Evolutionary conservation across 2,113 vertebrate species (phyloP).

Genomic region (Crotalus horridus): DNA sequence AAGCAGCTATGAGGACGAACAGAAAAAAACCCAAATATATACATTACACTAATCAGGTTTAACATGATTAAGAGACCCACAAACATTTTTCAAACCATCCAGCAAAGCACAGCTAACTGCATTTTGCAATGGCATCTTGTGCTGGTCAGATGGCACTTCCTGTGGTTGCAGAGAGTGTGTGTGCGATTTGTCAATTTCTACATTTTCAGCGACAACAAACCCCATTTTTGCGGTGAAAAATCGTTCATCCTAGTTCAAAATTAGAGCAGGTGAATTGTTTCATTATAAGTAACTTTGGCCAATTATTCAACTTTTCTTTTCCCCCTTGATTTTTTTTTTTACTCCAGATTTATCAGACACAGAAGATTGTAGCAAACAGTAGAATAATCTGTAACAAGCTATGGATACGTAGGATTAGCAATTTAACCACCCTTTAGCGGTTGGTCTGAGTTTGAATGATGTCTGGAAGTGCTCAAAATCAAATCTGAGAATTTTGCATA

Average conservation of each 20-base stretch:
- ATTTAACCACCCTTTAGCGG: background rate
- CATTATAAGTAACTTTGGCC: background rate
- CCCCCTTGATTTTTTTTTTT: background rate
- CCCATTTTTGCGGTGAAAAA: background rate
- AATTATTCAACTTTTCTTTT: background rate
- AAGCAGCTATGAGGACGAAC: background rate
- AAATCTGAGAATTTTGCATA: background rate
- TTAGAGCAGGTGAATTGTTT: background rate
- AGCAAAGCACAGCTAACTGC: background rate
- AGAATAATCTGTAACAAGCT: background rate
- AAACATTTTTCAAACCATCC: background rate
- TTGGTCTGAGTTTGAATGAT: background rate
- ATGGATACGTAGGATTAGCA: background rate
- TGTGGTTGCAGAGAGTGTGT: background rate
- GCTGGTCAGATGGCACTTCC: background rate
- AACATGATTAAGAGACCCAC: background rate
- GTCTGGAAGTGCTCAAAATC: background rate
- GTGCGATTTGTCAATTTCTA: background rate
- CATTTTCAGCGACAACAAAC: background rate
- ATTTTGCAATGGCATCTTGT: background rate
- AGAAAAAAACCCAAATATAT: background rate
- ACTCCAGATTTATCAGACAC: background rate
- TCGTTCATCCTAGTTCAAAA: background rate
- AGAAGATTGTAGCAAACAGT: background rate
- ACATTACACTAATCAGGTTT: background rate